Base-by-base conservation (phyloP, 1,140 invertebrate species). In the Papilio xuthus region DNA sequence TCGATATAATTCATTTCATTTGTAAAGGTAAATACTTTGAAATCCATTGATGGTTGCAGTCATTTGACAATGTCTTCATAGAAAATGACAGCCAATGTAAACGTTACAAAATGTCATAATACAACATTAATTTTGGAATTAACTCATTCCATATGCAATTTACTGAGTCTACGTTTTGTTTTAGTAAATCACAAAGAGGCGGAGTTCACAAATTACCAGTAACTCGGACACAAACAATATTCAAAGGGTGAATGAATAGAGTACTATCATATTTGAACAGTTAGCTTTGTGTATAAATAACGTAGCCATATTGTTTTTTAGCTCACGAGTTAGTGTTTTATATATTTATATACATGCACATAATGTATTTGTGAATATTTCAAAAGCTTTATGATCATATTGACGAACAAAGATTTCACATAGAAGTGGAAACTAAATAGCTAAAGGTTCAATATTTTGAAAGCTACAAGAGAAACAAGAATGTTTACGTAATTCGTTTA, bases 261-360 rank as follows among this genome's bases (percentile, higher is more conserved):
- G 9, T 56, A 20, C 56, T 63, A 67, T 67, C 12, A 67, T 67
- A 63, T 63, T 63, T 67, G 60, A 67, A 67, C 60, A 67, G 60
- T 20, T 56, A 56, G 9, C 60, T 67, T 67, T 67, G 60, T 50
- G 47, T 13, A 67, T 32, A 28, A 67, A 67, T 28, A 28, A 60
- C 20, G 9, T 0, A 67, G 23, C 56, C 56, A 60, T 60, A 56
- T 56, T 56, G 60, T 26, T 32, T 15, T 67, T 26, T 67, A 63
- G 10, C 23, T 63, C 26, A 15, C 60, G 7, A 15, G 26, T 67
- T 26, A 67, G 32, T 15, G 10, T 67, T 28, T 32, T 32, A 18
- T 60, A 60, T 53, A 8, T 4, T 6, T 60, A 26, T 60, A 60
- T 60, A n/a, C 13, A 0, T 60, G n/a, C n/a, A 60, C 23, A 23